These are phyloP conservation scores for Phalacrocorax carbo DNA, from an alignment of 2,113 vertebrate species.

Conservation along the genomic window DNA sequence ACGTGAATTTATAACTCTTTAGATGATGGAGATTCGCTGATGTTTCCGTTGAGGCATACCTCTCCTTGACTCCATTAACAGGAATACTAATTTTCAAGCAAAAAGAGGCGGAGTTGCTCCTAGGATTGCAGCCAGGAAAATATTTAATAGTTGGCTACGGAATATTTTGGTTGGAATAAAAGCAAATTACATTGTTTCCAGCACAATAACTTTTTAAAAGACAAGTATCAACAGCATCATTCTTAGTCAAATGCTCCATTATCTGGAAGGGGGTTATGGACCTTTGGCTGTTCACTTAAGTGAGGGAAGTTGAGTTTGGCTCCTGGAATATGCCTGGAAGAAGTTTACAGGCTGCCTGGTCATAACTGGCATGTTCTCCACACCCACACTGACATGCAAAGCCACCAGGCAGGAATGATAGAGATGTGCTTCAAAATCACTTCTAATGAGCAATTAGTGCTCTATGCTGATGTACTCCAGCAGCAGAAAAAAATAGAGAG, in stretches of 20 bases:
- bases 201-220: constrained; percentile 52
- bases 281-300: background rate
- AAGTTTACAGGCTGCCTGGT: background rate
- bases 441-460: background rate
- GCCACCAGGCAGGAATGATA: background rate
- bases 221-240: constrained; percentile 12
- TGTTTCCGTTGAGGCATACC: background rate
- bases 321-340: constrained; percentile 12
- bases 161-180: constrained; percentile 60
- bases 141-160: constrained; percentile 33
- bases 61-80: background rate
- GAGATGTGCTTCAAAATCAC: constrained; percentile 2
- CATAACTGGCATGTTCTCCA: background rate
- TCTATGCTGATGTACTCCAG: background rate
- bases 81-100: constrained; percentile 29
- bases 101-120: constrained; percentile 24
- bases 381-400: background rate
- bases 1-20: background rate
- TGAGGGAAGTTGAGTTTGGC: background rate
- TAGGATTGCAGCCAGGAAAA: constrained; percentile 59
- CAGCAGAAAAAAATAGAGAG: background rate
- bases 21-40: background rate
- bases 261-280: constrained; percentile 3
- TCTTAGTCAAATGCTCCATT: constrained; percentile 43
- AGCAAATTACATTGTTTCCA: constrained; percentile 63